Evolutionary conservation across 2,888 invertebrate species (phyloP).

Genomic region (Pasiphila rectangulata): DNA sequence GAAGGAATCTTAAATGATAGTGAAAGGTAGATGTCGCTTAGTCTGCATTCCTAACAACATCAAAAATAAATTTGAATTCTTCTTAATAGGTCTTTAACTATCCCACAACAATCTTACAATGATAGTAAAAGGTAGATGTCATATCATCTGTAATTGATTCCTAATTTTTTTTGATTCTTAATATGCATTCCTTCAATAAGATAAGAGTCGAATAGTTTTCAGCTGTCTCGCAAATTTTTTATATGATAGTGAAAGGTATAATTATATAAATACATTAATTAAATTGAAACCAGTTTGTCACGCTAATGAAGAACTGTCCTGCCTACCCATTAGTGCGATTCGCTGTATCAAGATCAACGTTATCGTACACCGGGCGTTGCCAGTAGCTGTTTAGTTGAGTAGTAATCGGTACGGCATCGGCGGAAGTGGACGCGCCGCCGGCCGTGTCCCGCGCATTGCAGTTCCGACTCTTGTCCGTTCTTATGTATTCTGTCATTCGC

Average conservation of each 20-base stretch:
- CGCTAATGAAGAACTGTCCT: neutral
- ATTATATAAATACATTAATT: too few relatives aligned
- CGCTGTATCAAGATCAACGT: slow-evolving; percentile 37
- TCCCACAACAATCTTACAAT: too few relatives aligned
- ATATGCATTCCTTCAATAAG: neutral
- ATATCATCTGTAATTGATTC: too few relatives aligned
- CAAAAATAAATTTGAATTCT: too few relatives aligned
- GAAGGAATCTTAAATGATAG: too few relatives aligned
- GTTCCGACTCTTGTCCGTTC: slow-evolving; percentile 45
- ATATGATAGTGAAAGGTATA: neutral
- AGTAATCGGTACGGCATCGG: slow-evolving; percentile 63
- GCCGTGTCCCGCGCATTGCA: slow-evolving; percentile 38
- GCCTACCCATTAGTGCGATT: slow-evolving; percentile 25
- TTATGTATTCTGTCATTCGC: slow-evolving; percentile 47
- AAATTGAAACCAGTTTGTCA: neutral
- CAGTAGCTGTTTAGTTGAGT: slow-evolving; percentile 13
- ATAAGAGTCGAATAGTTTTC: neutral
- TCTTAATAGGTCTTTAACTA: too few relatives aligned
- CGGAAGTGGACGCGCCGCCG: slow-evolving; percentile 55
- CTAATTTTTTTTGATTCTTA: neutral
- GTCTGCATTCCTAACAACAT: too few relatives aligned
- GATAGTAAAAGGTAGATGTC: too few relatives aligned
- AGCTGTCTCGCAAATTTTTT: neutral
- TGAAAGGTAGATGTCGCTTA: too few relatives aligned
- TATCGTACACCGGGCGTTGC: slow-evolving; percentile 27